Conservation (phyloP, 2,113 vertebrate species). For the Conger conger region DNA sequence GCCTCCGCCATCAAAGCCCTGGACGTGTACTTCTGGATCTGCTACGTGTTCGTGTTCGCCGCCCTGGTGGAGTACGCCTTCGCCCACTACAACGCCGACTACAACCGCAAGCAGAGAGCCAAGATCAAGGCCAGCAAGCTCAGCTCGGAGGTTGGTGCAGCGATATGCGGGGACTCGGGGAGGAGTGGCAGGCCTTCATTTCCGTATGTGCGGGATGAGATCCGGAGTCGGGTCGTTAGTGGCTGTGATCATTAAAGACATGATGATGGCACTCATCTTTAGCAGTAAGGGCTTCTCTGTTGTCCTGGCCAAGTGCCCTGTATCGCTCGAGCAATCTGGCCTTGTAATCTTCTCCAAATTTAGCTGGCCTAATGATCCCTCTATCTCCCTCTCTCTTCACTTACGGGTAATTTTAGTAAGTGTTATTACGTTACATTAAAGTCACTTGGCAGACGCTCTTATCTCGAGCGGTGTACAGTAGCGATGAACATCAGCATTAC, state of each 20-base stretch:
- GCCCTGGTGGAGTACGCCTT: conserved; percentile 95
- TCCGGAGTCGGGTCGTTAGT: background rate
- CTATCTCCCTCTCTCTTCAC: too few relatives aligned
- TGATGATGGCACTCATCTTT: too few relatives aligned
- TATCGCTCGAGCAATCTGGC: background rate
- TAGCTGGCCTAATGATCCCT: background rate
- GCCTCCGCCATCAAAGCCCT: conserved; percentile 94
- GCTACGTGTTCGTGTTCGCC: conserved; percentile 95
- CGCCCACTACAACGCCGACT: conserved; percentile 96
- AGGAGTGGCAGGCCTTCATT: conserved; percentile 3
- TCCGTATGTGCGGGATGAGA: background rate
- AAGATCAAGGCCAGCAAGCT: conserved; percentile 81
- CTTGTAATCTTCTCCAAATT: background rate
- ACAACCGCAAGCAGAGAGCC: conserved; percentile 89
- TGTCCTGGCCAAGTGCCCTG: background rate
- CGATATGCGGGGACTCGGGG: background rate
- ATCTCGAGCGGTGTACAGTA: too few relatives aligned
- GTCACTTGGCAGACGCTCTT: too few relatives aligned
- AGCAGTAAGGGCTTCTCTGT: background rate
- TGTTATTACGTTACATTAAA: too few relatives aligned
- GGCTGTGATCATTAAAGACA: background rate
- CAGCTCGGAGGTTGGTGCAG: conserved; percentile 76
- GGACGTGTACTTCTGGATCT: conserved; percentile 99
- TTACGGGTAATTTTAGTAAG: too few relatives aligned
- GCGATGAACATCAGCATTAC: too few relatives aligned